phyloP scores from a whole-genome alignment of 1,140 invertebrate genomes.

The Ectropis grisescens region DNA sequence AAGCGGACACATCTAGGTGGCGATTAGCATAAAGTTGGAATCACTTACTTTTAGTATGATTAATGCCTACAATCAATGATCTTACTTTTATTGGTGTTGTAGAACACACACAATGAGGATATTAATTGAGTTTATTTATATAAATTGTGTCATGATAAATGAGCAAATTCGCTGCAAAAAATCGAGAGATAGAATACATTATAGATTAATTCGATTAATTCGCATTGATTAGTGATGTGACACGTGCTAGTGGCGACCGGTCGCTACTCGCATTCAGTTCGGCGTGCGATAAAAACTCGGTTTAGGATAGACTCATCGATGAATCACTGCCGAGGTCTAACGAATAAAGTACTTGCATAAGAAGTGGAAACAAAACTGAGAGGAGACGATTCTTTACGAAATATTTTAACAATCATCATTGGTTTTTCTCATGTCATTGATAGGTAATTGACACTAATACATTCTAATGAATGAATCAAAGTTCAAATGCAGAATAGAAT shows the following conservation, averaged over 20 bases:
- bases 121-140: not conserved
- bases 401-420: too few relatives aligned
- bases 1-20: conserved; percentile 11
- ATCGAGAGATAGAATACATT: not conserved
- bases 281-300: conserved; percentile 42
- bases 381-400: conserved; percentile 28
- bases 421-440: too few relatives aligned
- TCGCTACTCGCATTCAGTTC: conserved; percentile 16
- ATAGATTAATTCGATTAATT: not conserved
- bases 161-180: not conserved
- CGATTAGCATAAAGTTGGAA: conserved; percentile 15
- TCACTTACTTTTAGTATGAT: too few relatives aligned
- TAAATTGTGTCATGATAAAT: conserved; percentile 4
- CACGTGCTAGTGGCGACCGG: conserved; percentile 4
- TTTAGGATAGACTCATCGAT: conserved; percentile 65
- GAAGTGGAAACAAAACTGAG: conserved; percentile 37
- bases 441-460: too few relatives aligned
- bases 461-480: too few relatives aligned
- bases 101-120: not conserved
- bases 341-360: conserved; percentile 54
- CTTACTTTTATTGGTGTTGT: too few relatives aligned
- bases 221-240: conserved; percentile 10
- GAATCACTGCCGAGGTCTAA: conserved; percentile 46
- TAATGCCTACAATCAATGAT: too few relatives aligned
- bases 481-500: too few relatives aligned